Percentiles rank a stretch among this genome's conserved stretches.
Evolutionary conservation across 2,797 vertebrate species (phyloP).

Genomic region (Myripristis murdjan): DNA sequence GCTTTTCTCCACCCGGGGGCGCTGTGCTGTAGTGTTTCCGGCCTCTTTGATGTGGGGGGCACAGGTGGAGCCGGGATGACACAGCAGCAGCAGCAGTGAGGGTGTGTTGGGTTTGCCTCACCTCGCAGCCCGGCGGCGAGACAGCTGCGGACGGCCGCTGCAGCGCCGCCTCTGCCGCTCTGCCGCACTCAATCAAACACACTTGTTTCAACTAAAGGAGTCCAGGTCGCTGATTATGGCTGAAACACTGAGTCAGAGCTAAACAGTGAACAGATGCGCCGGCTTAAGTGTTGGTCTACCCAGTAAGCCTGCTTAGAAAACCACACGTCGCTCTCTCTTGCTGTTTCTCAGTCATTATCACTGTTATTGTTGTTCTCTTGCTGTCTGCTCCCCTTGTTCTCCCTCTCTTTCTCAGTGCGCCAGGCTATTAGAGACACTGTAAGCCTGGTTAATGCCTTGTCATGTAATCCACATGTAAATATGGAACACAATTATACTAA

Average conservation of each 20-base stretch:
- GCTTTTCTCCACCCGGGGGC: slow-evolving; percentile 73
- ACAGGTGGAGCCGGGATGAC: slow-evolving; percentile 65
- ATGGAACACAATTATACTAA: slow-evolving; percentile 66
- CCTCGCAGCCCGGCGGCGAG: slow-evolving; percentile 12
- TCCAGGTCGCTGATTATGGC: slow-evolving; percentile 54
- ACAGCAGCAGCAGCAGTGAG: slow-evolving; percentile 31
- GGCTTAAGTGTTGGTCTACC: slow-evolving; percentile 45
- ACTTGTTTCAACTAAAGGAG: slow-evolving; percentile 13
- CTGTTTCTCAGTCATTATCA: slow-evolving; percentile 11
- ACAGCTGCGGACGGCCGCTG: neutral
- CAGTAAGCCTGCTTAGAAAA: slow-evolving; percentile 45
- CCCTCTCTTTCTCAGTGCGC: slow-evolving; percentile 18
- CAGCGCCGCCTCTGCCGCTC: slow-evolving; percentile 6
- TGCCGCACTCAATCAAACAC: slow-evolving; percentile 23
- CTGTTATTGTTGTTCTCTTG: slow-evolving; percentile 25
- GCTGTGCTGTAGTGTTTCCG: slow-evolving; percentile 75
- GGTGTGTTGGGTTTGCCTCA: slow-evolving; percentile 33
- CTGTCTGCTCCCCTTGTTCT: slow-evolving; percentile 5
- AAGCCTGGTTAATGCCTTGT: slow-evolving; percentile 64
- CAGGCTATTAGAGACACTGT: slow-evolving; percentile 24
- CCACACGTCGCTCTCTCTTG: slow-evolving; percentile 25
- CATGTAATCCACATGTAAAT: slow-evolving; percentile 72
- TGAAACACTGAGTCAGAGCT: slow-evolving; percentile 37
- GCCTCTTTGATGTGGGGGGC: slow-evolving; percentile 55
- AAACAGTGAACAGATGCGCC: slow-evolving; percentile 69